Evolutionary conservation across 2,113 vertebrate genomes (phyloP).

Genomic region (Pampusana beccarii): DNA sequence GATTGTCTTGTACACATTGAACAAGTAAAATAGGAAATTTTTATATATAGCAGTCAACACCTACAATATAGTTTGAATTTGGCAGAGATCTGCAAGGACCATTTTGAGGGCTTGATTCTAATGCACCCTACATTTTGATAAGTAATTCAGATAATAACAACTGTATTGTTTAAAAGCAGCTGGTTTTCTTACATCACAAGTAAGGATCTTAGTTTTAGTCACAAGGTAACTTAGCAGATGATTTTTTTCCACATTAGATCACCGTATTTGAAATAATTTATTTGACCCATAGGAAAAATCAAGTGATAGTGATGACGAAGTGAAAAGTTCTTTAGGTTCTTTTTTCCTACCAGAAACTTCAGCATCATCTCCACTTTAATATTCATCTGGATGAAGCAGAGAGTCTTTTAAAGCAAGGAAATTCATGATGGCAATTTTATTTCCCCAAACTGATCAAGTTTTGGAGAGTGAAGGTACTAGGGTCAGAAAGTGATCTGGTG

Average conservation of each 20-base stretch:
- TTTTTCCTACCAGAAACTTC: neutral
- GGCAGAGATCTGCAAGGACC: neutral
- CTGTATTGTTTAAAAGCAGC: neutral
- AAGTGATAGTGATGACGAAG: neutral
- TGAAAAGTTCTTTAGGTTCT: neutral
- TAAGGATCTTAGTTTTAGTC: neutral
- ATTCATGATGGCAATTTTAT: neutral
- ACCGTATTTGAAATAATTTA: neutral
- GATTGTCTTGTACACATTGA: neutral
- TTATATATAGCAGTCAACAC: neutral
- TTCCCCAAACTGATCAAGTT: neutral
- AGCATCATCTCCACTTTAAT: neutral
- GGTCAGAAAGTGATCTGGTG: neutral
- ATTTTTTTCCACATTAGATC: neutral
- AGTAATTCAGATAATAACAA: neutral
- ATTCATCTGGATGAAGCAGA: neutral
- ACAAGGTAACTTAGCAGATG: neutral
- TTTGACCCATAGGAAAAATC: neutral
- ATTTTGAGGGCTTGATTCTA: neutral
- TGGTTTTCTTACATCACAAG: neutral
- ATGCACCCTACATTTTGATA: neutral
- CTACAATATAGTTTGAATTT: neutral
- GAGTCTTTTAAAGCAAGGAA: neutral
- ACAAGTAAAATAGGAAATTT: neutral
- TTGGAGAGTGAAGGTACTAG: neutral